These are phyloP conservation scores for Cistogaster globosa DNA, from an alignment of 2,888 invertebrate species.

Conservation along the genomic window DNA sequence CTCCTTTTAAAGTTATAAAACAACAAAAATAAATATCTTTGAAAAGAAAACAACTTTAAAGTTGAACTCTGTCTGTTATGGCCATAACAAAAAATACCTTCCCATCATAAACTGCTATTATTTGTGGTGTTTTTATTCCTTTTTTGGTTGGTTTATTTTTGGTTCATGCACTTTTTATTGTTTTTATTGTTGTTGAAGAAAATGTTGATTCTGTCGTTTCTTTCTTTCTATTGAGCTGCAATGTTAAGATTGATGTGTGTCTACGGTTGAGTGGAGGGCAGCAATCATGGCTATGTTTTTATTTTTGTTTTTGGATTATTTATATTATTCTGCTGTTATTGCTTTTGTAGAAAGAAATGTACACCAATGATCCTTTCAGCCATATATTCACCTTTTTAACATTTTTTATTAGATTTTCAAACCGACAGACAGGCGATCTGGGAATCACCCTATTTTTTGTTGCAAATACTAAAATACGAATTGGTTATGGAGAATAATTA, in stretches of 20 bases:
- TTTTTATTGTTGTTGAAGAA: constrained; percentile 59
- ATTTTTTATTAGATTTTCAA: constrained; percentile 4
- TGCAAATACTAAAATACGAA: neutral
- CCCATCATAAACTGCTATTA: constrained; percentile 63
- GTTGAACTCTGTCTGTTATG: constrained; percentile 67
- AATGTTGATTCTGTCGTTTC: constrained; percentile 57
- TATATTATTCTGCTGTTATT: neutral
- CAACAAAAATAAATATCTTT: neutral
- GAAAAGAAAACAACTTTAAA: constrained; percentile 51
- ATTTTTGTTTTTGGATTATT: neutral
- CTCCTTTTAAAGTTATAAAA: constrained; percentile 26
- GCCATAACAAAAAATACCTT: constrained; percentile 67
- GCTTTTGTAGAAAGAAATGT: neutral
- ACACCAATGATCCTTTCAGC: constrained; percentile 28
- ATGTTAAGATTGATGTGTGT: constrained; percentile 70
- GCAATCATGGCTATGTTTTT: constrained; percentile 60
- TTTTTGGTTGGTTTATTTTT: constrained; percentile 13
- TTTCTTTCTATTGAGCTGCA: constrained; percentile 68
- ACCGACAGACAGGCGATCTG: neutral
- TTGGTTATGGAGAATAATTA: neutral
- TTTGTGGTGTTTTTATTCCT: no score
- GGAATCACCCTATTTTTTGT: constrained; percentile 19
- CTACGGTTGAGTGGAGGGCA: constrained; percentile 68
- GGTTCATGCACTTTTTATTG: constrained; percentile 52
- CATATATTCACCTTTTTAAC: constrained; percentile 8